phyloP scores from a whole-genome alignment of 2,113 vertebrate genomes.

The Neodontobutis hainanensis region DNA sequence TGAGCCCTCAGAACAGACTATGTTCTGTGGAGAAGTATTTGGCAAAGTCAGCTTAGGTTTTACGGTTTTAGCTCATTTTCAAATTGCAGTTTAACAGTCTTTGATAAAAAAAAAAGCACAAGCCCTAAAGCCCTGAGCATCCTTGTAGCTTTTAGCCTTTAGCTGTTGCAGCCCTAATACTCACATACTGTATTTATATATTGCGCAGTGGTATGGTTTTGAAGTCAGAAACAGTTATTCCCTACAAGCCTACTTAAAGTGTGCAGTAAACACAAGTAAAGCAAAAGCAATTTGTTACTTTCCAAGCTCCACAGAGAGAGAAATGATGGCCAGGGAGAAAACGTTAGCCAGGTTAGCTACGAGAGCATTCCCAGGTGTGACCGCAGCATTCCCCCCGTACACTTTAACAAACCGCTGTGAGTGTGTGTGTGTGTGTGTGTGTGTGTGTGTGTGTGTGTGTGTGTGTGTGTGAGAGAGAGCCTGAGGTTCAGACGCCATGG shows the following conservation, averaged over 20 bases:
- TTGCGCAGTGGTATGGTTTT: background rate
- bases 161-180: too few species aligned
- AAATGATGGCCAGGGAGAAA: constrained; percentile 46
- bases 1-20: too few species aligned
- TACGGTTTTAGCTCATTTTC: too few species aligned
- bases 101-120: too few species aligned
- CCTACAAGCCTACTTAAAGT: constrained; percentile 1
- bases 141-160: too few species aligned
- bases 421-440: constrained; percentile 27
- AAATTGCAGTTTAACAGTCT: too few species aligned
- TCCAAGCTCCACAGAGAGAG: constrained; percentile 32
- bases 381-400: constrained; percentile 71
- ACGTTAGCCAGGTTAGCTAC: constrained; percentile 56
- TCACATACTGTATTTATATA: too few species aligned
- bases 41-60: too few species aligned
- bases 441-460: constrained; percentile 24
- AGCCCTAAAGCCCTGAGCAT: too few species aligned
- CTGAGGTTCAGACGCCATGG: constrained; percentile 50
- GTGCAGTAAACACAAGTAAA: constrained; percentile 32
- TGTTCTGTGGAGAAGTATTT: too few species aligned
- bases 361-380: constrained; percentile 73
- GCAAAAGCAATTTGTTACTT: constrained; percentile 41
- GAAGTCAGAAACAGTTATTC: constrained; percentile 2
- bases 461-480: constrained; percentile 27
- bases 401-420: constrained; percentile 62